Base-by-base conservation (phyloP, 1,140 invertebrate genomes). In the Bombus confusus region DNA sequence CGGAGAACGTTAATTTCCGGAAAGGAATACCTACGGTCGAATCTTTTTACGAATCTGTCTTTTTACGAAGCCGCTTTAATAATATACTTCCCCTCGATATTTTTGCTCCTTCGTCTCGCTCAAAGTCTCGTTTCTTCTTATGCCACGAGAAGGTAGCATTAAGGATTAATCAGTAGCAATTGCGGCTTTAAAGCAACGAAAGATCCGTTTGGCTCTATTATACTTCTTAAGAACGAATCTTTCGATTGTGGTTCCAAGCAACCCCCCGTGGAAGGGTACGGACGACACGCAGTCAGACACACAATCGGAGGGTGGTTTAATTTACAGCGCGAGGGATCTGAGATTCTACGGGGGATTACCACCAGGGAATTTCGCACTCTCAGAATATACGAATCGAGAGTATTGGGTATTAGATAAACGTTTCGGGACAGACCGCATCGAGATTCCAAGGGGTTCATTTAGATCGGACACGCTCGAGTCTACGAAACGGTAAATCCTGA, bases 301-400 rank as follows among this genome's bases (percentile, higher is more conserved):
- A 86, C 83, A 68, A 90, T 90, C 72, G 83, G 64, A 83, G 73
- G 88, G 88, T 83, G 57, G 86, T 86, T 90, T 90, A 90, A 90
- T 90, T 90, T 90, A 90, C 88, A 90, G 77, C 80, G 43, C 57
- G 12, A 66, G 80, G 83, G 86, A 90, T 78, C 31, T 72, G 71
- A 68, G 89, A 64, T 90, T 86, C 89, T 86, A 86, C 80, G 72
- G 86, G 88, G 90, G 80, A 88, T 91, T 88, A 87, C 84, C 87
- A 75, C 83, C 77, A 73, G 82, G 85, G 89, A 91, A 91, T 91
- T 91, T 91, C 87, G 80, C 90, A 91, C 89, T 91, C 85, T 83
- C 84, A 81, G 87, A 75, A 86, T 77, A 77, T 73, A 75, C 82
- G 82, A 87, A 88, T 72, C 76, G 31, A 71, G 31, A 79, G 82